phyloP scores from a whole-genome alignment of 2,888 invertebrate genomes.

The Drosophila mayaguana region DNA sequence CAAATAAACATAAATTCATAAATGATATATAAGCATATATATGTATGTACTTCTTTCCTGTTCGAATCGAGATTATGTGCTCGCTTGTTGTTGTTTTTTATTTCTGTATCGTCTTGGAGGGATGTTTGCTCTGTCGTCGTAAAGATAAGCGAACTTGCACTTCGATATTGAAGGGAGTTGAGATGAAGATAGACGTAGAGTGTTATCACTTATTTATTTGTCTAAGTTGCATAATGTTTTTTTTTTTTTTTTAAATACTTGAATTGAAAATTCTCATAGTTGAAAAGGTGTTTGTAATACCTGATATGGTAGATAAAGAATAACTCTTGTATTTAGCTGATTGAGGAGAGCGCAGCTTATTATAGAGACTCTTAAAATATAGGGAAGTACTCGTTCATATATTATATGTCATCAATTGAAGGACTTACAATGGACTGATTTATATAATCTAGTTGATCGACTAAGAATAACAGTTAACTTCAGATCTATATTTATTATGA shows the following conservation, averaged over 20 bases:
- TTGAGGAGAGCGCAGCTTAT: neutral
- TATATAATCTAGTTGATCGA: neutral
- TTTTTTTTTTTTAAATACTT: neutral
- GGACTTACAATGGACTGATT: too few relatives aligned
- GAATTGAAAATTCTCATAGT: neutral
- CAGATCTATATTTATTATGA: neutral
- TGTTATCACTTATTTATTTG: neutral
- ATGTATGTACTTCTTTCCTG: slow-evolving; percentile 22
- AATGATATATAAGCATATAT: slow-evolving; percentile 16
- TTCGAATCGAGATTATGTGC: slow-evolving; percentile 18
- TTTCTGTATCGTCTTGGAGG: slow-evolving; percentile 4
- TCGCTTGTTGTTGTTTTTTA: neutral
- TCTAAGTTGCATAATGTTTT: neutral
- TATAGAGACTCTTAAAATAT: too few relatives aligned
- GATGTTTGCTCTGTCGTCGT: slow-evolving; percentile 24
- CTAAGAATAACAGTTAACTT: too few relatives aligned
- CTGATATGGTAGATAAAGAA: neutral
- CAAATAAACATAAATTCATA: slow-evolving; percentile 34
- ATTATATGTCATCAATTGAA: too few relatives aligned
- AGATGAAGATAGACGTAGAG: neutral
- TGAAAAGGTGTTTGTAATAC: neutral
- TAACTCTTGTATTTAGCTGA: neutral
- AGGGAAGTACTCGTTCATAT: too few relatives aligned
- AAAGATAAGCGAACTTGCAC: slow-evolving; percentile 26
- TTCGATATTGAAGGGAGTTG: slow-evolving; percentile 4